Percentiles rank a stretch among this genome's conserved stretches.
Conservation (phyloP, 2,888 invertebrate genomes). For the Syrista parreyssii region DNA sequence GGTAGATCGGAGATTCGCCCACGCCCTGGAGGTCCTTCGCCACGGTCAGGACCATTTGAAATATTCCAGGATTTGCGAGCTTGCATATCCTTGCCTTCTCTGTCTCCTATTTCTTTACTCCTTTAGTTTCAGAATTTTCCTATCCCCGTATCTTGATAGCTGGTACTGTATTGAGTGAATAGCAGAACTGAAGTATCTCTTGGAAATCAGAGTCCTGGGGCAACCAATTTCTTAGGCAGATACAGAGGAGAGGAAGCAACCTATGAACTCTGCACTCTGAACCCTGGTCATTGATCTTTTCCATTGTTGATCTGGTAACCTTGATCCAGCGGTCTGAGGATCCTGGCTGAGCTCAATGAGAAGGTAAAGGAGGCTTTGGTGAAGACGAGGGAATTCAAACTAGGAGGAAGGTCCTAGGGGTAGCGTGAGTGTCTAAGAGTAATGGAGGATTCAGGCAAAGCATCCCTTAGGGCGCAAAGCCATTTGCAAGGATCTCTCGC, state of each 20-base stretch:
- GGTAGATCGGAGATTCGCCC: constrained; percentile 60
- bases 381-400: neutral
- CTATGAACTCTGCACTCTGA: neutral
- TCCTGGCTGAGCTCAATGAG: neutral
- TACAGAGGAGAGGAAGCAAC: neutral
- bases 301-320: neutral
- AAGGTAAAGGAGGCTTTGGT: neutral
- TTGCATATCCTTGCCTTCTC: neutral
- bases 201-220: neutral
- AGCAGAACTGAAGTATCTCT: neutral
- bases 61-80: constrained; percentile 4
- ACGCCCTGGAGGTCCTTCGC: constrained; percentile 40
- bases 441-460: neutral
- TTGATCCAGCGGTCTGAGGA: neutral
- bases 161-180: neutral
- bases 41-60: neutral
- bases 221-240: neutral
- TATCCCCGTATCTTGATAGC: neutral
- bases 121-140: neutral
- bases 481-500: neutral
- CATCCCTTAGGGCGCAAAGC: constrained; percentile 14
- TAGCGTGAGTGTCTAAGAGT: neutral
- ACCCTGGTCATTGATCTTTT: neutral
- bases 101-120: neutral
- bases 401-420: neutral